Percentiles rank a stretch among this genome's conserved stretches.
phyloP scores from a whole-genome alignment of 2,797 vertebrate species.

The Microchirus variegatus region DNA sequence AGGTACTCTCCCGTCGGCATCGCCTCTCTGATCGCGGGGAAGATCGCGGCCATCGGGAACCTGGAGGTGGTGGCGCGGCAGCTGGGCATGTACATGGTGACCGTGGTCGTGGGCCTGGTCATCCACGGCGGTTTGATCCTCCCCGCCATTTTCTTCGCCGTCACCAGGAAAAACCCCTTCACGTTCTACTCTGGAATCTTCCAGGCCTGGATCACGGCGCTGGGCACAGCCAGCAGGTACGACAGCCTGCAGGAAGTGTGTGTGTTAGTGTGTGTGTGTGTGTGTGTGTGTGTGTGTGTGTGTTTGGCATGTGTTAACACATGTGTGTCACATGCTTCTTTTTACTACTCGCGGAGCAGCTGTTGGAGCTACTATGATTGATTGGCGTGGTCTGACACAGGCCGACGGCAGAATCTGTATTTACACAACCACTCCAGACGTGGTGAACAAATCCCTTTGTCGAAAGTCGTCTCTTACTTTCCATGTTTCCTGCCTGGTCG shows the following conservation, averaged over 20 bases:
- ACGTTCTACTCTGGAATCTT: conserved; percentile 86
- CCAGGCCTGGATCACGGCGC: conserved; percentile 89
- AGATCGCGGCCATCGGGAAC: conserved; percentile 86
- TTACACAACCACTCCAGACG: not conserved
- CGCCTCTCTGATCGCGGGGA: conserved; percentile 86
- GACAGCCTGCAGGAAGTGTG: conserved; percentile 13
- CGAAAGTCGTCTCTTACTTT: too few relatives aligned
- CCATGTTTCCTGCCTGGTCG: too few relatives aligned
- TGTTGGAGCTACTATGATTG: conserved; percentile 39
- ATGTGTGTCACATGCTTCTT: conserved; percentile 58
- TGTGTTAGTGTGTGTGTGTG: conserved; percentile 33
- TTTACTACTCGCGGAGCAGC: conserved; percentile 43
- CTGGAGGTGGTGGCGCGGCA: conserved; percentile 84
- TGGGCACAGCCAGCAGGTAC: conserved; percentile 89
- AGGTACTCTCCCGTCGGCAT: conserved; percentile 89
- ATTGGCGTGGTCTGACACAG: conserved; percentile 21
- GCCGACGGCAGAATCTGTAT: conserved; percentile 21
- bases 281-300: conserved; percentile 37
- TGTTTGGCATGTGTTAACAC: conserved; percentile 45
- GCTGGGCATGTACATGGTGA: conserved; percentile 90
- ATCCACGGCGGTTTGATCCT: conserved; percentile 87
- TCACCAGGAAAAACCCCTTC: conserved; percentile 85
- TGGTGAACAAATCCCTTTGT: too few relatives aligned
- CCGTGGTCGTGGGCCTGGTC: conserved; percentile 84
- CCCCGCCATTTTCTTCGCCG: conserved; percentile 83